phyloP scores from a whole-genome alignment of 2,797 vertebrate genomes.

The Lepus townsendii region DNA sequence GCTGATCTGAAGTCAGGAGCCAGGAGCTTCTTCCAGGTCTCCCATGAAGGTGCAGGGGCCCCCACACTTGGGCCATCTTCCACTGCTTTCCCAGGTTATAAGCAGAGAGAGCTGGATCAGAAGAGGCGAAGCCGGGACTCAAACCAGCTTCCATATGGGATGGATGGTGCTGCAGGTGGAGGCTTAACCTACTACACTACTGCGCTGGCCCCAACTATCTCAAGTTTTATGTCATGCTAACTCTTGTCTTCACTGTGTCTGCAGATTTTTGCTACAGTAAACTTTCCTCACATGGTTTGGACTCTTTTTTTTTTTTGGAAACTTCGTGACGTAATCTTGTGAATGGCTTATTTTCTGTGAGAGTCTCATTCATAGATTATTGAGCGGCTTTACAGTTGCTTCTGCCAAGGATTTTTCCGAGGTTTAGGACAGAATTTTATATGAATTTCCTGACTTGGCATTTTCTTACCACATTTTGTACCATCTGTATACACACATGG shows the following conservation, averaged over 20 bases:
- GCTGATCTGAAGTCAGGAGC: too few relatives aligned
- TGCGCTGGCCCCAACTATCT: too few relatives aligned
- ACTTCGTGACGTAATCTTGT: background rate
- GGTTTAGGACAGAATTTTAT: background rate
- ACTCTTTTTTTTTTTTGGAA: background rate
- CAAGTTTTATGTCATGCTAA: background rate
- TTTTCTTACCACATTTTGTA: background rate
- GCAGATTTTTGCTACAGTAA: background rate
- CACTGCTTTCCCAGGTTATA: too few relatives aligned
- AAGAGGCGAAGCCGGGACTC: too few relatives aligned
- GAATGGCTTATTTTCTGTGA: slow-evolving; percentile 12
- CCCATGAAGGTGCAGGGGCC: too few relatives aligned
- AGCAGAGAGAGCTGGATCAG: too few relatives aligned
- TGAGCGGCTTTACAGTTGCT: background rate
- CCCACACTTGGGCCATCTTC: too few relatives aligned
- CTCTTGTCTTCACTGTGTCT: background rate
- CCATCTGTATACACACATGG: background rate
- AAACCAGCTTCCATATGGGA: too few relatives aligned
- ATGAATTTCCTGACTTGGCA: background rate
- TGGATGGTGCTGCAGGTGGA: too few relatives aligned
- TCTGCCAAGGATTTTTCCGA: background rate
- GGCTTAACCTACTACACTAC: too few relatives aligned
- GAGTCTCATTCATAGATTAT: background rate
- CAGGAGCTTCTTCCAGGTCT: too few relatives aligned
- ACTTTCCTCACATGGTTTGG: background rate